Conservation (phyloP, 2,888 invertebrate species). For the Didymodactylos carnosus region DNA sequence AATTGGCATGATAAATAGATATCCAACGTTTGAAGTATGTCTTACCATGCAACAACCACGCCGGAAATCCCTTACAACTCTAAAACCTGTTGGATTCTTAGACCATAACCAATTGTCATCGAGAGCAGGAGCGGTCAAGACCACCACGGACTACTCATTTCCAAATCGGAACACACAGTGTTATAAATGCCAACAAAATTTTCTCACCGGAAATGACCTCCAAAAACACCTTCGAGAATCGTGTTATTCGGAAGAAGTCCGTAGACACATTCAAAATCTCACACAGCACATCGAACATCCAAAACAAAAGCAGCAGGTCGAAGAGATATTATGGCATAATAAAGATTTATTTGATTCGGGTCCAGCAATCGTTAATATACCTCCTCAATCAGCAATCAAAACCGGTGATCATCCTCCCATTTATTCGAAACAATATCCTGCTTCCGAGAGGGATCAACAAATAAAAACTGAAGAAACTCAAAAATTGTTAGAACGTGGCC, state of each 20-base stretch:
- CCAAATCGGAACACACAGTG: neutral
- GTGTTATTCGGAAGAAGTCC: neutral
- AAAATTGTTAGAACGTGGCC: neutral
- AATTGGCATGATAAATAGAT: neutral
- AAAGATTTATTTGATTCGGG: neutral
- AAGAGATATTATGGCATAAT: neutral
- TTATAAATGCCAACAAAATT: neutral
- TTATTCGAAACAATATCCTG: neutral
- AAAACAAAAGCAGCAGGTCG: neutral
- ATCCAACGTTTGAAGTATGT: neutral
- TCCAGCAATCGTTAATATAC: neutral
- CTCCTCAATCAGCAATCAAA: neutral
- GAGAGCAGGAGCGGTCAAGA: neutral
- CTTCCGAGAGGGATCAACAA: neutral
- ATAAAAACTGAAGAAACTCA: constrained; percentile 14
- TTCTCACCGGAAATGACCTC: neutral
- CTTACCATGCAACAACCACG: neutral
- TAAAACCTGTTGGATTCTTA: too few species aligned
- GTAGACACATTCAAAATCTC: neutral
- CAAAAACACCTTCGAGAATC: neutral
- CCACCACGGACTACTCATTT: neutral
- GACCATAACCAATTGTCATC: neutral
- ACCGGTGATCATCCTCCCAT: neutral
- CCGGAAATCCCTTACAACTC: too few species aligned
- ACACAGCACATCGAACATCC: neutral